Evolutionary conservation across 2,113 vertebrate species (phyloP).

Genomic region (Penelope pileata): DNA sequence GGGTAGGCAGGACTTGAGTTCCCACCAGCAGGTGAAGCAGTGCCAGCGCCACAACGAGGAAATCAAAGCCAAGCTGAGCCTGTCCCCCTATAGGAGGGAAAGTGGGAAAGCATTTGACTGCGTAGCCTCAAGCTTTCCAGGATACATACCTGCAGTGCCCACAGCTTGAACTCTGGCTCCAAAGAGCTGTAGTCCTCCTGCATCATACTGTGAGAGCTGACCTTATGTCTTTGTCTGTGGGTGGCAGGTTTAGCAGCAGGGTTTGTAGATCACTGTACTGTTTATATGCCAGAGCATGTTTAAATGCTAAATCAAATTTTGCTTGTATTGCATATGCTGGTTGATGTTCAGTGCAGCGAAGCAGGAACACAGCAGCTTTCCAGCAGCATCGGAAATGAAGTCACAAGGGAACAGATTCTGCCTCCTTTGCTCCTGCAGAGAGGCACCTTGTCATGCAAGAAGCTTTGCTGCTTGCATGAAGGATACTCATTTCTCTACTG

Average conservation of each 20-base stretch:
- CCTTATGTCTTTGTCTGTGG: not conserved
- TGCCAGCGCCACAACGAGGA: not conserved
- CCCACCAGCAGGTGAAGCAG: not conserved
- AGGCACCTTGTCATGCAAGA: not conserved
- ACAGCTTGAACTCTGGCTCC: not conserved
- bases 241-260: not conserved
- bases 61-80: accelerated
- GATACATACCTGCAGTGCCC: not conserved
- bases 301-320: not conserved
- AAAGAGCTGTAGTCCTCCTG: not conserved
- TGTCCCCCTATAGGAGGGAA: not conserved
- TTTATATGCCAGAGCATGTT: conserved; percentile 1
- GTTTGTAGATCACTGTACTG: not conserved
- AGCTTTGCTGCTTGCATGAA: accelerated
- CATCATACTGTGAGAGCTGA: accelerated
- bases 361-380: not conserved
- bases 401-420: not conserved
- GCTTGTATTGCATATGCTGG: not conserved
- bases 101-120: not conserved
- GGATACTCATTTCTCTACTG: not conserved
- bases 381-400: not conserved
- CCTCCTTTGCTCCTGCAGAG: not conserved
- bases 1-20: not conserved
- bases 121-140: not conserved
- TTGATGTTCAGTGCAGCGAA: not conserved